Base-by-base conservation (phyloP, 2,113 vertebrate genomes). In the Sinocyclocheilus anophthalmus region DNA sequence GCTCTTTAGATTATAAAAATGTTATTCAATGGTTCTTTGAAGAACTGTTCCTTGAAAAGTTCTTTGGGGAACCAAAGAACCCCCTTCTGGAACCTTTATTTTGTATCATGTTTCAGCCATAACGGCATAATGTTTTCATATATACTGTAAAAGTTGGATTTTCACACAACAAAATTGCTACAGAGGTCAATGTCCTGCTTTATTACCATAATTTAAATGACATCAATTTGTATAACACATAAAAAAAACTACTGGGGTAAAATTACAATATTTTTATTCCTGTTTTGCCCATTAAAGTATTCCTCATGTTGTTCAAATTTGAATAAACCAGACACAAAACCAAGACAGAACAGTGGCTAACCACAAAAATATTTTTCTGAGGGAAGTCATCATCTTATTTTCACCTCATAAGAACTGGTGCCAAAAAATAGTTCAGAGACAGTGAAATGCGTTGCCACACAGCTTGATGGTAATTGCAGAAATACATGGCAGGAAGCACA, bases 381-480 rank as follows among this genome's bases (percentile, higher is more conserved):
- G 77, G 83, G 86, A 90, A 90, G 89, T 93, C 92, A 93, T 92
- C 89, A 84, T 93, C 87, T 90, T 91, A 94, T 94, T 95, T 94
- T 94, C 94, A 94, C 93, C 91, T 95, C 93, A 94, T 94, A 94
- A 93, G 91, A 93, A 91, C 84, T 61, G 70, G 78, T 88, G 91
- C 93, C 92, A 93, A 87, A 93, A 91, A 91, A 91, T 70, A 84
- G 91, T 61, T 88, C 92, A 89, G 84, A 86, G 88, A 67, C 82
- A 84, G 87, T 90, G 81, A 88, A 91, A 91, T 90, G 84, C 81
- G 59, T 88, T 89, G 69, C 87, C 84, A 67, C 90, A 89, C 88
- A 88, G 84, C 75, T 87, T 61, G 37, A 82, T 87, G 84, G 89
- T 90, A 86, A 92, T 84, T 33, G 86, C 88, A 88, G 87, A 79